Conservation (phyloP, 2,113 vertebrate genomes). For the Polypterus senegalus region DNA sequence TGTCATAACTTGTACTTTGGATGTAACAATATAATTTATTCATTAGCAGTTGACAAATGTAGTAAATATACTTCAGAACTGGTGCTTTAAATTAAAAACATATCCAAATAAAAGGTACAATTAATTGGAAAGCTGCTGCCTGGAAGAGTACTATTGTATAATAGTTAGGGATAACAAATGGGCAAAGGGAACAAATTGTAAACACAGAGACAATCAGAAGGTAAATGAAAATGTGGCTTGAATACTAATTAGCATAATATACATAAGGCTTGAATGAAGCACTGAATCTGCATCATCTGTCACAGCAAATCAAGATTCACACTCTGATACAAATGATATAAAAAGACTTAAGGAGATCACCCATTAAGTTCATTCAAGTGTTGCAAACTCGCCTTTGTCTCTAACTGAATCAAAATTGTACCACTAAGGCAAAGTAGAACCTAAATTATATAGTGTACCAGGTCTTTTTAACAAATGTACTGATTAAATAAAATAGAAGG, state of each 20-base stretch:
- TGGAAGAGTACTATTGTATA: not conserved
- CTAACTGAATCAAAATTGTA: not conserved
- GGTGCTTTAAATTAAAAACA: not conserved
- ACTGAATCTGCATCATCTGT: slow-evolving; percentile 1
- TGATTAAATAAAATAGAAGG: no score
- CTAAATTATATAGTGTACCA: no score
- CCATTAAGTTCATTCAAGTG: not conserved
- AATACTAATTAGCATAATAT: slow-evolving; percentile 4
- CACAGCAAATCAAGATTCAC: slow-evolving; percentile 2
- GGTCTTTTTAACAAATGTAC: no score
- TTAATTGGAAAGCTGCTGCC: slow-evolving; percentile 3
- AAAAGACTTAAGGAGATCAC: slow-evolving; percentile 2
- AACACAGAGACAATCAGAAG: slow-evolving; percentile 6
- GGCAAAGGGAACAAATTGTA: slow-evolving; percentile 3
- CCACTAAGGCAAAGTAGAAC: not conserved
- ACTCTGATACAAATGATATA: not conserved
- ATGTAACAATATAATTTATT: not conserved
- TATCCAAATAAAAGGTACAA: slow-evolving; percentile 5
- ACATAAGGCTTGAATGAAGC: slow-evolving; percentile 1
- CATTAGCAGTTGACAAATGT: not conserved
- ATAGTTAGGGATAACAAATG: slow-evolving; percentile 5
- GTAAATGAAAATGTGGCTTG: slow-evolving; percentile 6
- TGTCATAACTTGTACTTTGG: not conserved
- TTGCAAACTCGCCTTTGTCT: not conserved
- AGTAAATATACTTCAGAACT: not conserved